A percentile compares a stretch with the other conserved stretches of the same genome.
Conservation (phyloP, 2,888 invertebrate genomes). For the Willowsia nigromaculata region DNA sequence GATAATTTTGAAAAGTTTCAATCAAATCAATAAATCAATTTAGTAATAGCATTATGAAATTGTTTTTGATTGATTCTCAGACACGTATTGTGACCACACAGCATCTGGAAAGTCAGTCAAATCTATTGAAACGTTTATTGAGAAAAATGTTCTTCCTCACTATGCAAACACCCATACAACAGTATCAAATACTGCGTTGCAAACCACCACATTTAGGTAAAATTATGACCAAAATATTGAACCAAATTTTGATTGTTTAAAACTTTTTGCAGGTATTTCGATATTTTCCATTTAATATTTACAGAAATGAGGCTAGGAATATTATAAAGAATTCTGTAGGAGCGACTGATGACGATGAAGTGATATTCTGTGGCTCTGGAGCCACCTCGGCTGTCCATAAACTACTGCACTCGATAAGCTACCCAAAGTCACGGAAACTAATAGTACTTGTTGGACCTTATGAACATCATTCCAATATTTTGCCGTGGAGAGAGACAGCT, state of each 20-base stretch:
- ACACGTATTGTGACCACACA: slow-evolving; percentile 92
- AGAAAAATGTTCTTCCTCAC: slow-evolving; percentile 88
- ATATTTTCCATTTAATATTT: no score
- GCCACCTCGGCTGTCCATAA: slow-evolving; percentile 88
- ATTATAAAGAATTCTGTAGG: slow-evolving; percentile 89
- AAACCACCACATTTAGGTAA: slow-evolving; percentile 91
- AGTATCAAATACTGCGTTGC: slow-evolving; percentile 90
- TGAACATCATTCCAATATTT: slow-evolving; percentile 88
- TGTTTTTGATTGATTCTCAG: slow-evolving; percentile 81
- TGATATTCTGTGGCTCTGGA: slow-evolving; percentile 87
- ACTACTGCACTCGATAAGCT: slow-evolving; percentile 83
- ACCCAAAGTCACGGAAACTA: slow-evolving; percentile 5
- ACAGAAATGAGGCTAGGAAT: slow-evolving; percentile 90
- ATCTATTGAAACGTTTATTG: slow-evolving; percentile 91
- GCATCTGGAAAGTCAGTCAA: slow-evolving; percentile 90
- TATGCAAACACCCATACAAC: slow-evolving; percentile 92
- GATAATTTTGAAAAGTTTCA: not conserved
- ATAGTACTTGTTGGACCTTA: slow-evolving; percentile 89
- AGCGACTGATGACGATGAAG: slow-evolving; percentile 89
- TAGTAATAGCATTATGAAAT: no score
- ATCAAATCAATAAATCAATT: not conserved
- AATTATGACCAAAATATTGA: not conserved
- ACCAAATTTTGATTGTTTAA: not conserved
- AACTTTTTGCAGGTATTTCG: not conserved
- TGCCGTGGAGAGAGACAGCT: slow-evolving; percentile 90